A percentile compares a stretch with the other conserved stretches of the same genome.
Conservation (phyloP, 2,888 invertebrate species). For the Habrosyne pyritoides region DNA sequence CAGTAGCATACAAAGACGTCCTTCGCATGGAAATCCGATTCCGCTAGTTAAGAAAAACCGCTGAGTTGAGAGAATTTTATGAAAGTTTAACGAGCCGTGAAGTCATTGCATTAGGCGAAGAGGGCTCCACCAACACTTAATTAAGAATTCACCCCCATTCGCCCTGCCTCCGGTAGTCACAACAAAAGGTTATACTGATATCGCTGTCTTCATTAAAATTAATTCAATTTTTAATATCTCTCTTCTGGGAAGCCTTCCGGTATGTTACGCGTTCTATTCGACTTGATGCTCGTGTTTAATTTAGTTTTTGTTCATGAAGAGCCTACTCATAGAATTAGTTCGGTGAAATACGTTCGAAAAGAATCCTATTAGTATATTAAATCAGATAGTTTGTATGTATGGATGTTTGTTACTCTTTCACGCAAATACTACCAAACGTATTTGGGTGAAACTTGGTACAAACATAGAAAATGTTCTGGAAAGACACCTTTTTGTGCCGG, state of each 20-base stretch:
- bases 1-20: slow-evolving; percentile 16
- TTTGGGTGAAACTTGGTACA: no score
- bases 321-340: no score
- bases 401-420: no score
- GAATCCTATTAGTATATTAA: no score
- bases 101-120: slow-evolving; percentile 80
- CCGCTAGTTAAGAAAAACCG: slow-evolving; percentile 72
- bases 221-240: slow-evolving; percentile 72
- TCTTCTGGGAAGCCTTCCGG: slow-evolving; percentile 19
- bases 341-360: no score
- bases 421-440: no score
- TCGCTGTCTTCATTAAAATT: slow-evolving; percentile 70
- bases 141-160: slow-evolving; percentile 76
- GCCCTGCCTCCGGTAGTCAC: slow-evolving; percentile 58
- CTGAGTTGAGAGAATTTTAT: slow-evolving; percentile 79
- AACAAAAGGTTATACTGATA: slow-evolving; percentile 72
- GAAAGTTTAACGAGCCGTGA: slow-evolving; percentile 81
- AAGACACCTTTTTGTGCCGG: no score
- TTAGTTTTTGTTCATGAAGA: not conserved
- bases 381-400: no score
- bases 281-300: not conserved
- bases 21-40: slow-evolving; percentile 59
- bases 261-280: slow-evolving; percentile 11
- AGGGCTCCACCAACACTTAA: slow-evolving; percentile 80
- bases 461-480: no score